Conservation (phyloP, 2,113 vertebrate genomes). For the Calidris pugnax region DNA sequence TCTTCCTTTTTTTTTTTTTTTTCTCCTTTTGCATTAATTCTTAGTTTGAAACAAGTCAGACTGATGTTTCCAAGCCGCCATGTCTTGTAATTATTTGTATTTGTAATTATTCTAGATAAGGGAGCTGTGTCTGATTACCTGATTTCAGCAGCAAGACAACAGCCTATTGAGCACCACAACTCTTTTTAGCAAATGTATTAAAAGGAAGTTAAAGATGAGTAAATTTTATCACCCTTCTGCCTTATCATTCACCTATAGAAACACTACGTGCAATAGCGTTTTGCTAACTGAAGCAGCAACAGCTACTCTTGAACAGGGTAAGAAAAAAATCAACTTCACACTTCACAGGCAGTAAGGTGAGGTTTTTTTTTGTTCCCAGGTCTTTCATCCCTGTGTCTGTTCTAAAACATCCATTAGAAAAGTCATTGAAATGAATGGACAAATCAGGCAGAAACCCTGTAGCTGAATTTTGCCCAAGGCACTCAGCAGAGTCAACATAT, state of each 20-base stretch:
- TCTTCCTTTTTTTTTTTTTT: not conserved
- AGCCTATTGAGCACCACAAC: not conserved
- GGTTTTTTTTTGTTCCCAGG: not conserved
- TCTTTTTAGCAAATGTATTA: not conserved
- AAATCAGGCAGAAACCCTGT: slow-evolving; percentile 10
- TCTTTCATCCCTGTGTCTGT: not conserved
- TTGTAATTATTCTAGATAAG: not conserved
- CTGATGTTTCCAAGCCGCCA: not conserved
- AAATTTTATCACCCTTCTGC: not conserved
- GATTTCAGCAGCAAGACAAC: not conserved
- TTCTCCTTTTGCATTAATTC: not conserved
- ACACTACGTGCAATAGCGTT: not conserved
- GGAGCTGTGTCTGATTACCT: not conserved
- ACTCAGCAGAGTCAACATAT: not conserved
- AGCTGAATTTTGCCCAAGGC: slow-evolving; percentile 14
- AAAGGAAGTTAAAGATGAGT: not conserved
- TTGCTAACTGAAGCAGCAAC: not conserved
- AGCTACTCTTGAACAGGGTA: not conserved
- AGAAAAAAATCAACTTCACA: not conserved
- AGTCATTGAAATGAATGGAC: not conserved
- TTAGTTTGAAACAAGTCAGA: not conserved
- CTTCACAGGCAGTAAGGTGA: not conserved
- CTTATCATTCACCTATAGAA: not conserved
- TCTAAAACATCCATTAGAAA: not conserved
- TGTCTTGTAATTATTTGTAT: not conserved